These are phyloP conservation scores for Malthinus seriepunctatus DNA, from an alignment of 2,888 invertebrate genomes.

Conservation along the genomic window DNA sequence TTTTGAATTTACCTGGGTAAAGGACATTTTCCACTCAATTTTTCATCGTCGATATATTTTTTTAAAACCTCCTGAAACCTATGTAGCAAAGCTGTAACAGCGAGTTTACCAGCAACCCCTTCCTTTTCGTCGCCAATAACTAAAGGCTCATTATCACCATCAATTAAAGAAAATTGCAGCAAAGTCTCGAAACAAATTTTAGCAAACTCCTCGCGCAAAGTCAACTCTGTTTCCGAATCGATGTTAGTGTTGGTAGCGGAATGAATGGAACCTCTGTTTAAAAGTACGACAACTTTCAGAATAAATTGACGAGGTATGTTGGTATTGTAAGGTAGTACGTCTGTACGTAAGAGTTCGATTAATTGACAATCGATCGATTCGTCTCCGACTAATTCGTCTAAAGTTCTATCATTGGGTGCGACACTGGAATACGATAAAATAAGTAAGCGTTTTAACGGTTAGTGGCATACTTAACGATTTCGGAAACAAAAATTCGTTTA, in stretches of 20 bases:
- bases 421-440: background rate
- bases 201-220: constrained; percentile 92
- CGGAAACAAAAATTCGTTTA: constrained; percentile 92
- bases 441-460: background rate
- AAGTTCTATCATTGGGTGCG: constrained; percentile 61
- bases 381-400: constrained; percentile 65
- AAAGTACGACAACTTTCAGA: constrained; percentile 77
- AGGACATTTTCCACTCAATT: constrained; percentile 82
- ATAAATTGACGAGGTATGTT: constrained; percentile 81
- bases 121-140: constrained; percentile 56
- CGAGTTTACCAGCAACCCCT: constrained; percentile 72
- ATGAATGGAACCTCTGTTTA: constrained; percentile 86
- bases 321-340: constrained; percentile 79
- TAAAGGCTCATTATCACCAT: constrained; percentile 63
- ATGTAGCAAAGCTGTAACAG: constrained; percentile 89
- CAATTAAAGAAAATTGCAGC: constrained; percentile 87
- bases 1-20: constrained; percentile 68
- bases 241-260: constrained; percentile 68
- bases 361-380: constrained; percentile 84
- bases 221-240: constrained; percentile 79
- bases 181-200: constrained; percentile 95
- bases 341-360: constrained; percentile 78
- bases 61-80: constrained; percentile 91
- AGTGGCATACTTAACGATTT: constrained; percentile 61
- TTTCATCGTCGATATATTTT: constrained; percentile 84